These are phyloP conservation scores for Noctua fimbriata DNA, from an alignment of 2,888 invertebrate genomes.

Conservation along the genomic window DNA sequence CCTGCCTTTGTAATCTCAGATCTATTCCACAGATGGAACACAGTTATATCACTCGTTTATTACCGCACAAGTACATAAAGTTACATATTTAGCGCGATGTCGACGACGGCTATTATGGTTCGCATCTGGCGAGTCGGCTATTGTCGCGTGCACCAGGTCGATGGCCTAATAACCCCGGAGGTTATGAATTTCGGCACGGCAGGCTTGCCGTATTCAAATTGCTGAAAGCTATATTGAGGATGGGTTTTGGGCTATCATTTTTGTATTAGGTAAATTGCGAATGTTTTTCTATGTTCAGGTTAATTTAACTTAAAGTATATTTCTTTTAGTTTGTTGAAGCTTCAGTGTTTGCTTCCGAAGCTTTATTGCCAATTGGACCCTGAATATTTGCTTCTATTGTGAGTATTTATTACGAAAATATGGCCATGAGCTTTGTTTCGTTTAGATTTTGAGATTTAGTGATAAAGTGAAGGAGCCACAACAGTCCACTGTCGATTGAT, in stretches of 20 bases:
- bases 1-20: conserved; percentile 39
- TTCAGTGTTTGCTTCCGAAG: not conserved
- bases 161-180: conserved; percentile 69
- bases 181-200: conserved; percentile 73
- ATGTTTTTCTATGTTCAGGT: conserved; percentile 6
- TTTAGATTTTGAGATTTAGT: not conserved
- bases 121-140: conserved; percentile 49
- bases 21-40: conserved; percentile 42
- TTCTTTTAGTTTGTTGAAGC: not conserved
- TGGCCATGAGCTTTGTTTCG: not conserved
- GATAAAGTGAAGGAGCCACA: not conserved
- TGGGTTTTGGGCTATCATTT: conserved; percentile 16
- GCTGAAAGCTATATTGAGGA: conserved; percentile 43
- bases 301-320: conserved; percentile 4
- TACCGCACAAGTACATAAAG: conserved; percentile 18
- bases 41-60: conserved; percentile 39
- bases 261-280: conserved; percentile 36
- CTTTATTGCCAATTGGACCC: not conserved
- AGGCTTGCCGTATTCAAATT: conserved; percentile 57
- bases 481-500: conserved; percentile 16
- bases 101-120: conserved; percentile 33
- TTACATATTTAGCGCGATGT: conserved; percentile 42
- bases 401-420: not conserved
- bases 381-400: not conserved
- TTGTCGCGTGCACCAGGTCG: conserved; percentile 69